Percentiles rank a stretch among this genome's conserved stretches.
These are phyloP conservation scores for Elephantulus edwardii DNA, from an alignment of 2,113 vertebrate species.

Conservation along the genomic window DNA sequence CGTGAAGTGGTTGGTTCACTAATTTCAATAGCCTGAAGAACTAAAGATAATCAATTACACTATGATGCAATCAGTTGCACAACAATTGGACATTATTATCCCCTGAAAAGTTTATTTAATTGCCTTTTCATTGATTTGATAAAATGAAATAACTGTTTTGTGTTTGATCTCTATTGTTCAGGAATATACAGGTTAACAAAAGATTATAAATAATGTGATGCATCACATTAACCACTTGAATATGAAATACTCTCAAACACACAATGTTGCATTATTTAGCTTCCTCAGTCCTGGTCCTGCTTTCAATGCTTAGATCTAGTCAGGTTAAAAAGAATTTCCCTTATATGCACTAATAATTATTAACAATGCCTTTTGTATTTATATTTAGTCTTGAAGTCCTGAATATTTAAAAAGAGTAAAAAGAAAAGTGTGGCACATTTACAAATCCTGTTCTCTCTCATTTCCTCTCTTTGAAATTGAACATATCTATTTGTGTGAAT, in stretches of 20 bases:
- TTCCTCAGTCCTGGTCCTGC: neutral
- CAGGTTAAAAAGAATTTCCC: slow-evolving; percentile 47
- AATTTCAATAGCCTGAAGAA: slow-evolving; percentile 46
- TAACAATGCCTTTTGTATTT: slow-evolving; percentile 35
- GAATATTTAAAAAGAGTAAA: slow-evolving; percentile 51
- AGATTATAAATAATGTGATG: slow-evolving; percentile 26
- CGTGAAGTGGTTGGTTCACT: slow-evolving; percentile 30
- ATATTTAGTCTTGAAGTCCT: slow-evolving; percentile 34
- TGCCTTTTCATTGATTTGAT: slow-evolving; percentile 53
- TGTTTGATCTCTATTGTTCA: slow-evolving; percentile 13
- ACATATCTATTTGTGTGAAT: slow-evolving; percentile 61
- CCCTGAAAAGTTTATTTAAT: slow-evolving; percentile 47
- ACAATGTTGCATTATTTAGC: slow-evolving; percentile 33
- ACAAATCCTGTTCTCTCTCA: slow-evolving; percentile 36
- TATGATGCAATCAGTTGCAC: slow-evolving; percentile 5
- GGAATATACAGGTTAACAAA: slow-evolving; percentile 36
- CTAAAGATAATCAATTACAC: slow-evolving; percentile 23
- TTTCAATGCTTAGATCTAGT: slow-evolving; percentile 31
- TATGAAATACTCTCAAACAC: slow-evolving; percentile 22
- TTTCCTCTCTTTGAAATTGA: slow-evolving; percentile 66
- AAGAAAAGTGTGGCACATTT: slow-evolving; percentile 27
- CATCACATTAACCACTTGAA: slow-evolving; percentile 22
- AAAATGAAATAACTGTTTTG: slow-evolving; percentile 19
- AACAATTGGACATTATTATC: slow-evolving; percentile 4
- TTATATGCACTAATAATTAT: slow-evolving; percentile 41